phyloP scores from a whole-genome alignment of 2,113 vertebrate species.

The Symphodus melops region DNA sequence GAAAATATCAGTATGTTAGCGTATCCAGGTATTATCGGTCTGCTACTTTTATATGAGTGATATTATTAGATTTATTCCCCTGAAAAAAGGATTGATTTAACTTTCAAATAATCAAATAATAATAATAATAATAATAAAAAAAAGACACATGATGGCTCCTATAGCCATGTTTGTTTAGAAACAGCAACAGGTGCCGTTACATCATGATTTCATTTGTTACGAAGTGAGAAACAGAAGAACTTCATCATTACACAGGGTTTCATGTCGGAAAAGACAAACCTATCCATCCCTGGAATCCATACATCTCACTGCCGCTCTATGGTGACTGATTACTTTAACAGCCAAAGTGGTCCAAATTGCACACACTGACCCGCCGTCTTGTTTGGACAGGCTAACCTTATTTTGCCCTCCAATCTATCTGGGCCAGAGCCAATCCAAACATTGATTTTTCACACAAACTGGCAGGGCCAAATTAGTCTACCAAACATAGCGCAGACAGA shows the following conservation, averaged over 20 bases:
- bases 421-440: conserved; percentile 53
- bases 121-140: too few species aligned
- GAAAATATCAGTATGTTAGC: too few species aligned
- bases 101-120: too few species aligned
- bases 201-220: too few species aligned
- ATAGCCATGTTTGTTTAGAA: too few species aligned
- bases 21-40: too few species aligned
- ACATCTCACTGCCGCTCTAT: background rate
- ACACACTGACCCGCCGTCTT: conserved; percentile 12
- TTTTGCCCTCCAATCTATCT: conserved; percentile 51
- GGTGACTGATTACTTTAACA: conserved; percentile 15
- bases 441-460: conserved; percentile 63
- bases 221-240: too few species aligned
- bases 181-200: too few species aligned
- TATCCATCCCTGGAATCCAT: conserved; percentile 14
- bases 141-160: too few species aligned
- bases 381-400: conserved; percentile 50
- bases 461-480: conserved; percentile 65
- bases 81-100: too few species aligned
- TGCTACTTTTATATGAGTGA: too few species aligned
- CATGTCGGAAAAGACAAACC: background rate
- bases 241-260: background rate
- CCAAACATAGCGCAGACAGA: conserved; percentile 53
- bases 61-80: too few species aligned
- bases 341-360: conserved; percentile 10